Conservation (phyloP, 2,113 vertebrate genomes). For the Heliornis fulica region DNA sequence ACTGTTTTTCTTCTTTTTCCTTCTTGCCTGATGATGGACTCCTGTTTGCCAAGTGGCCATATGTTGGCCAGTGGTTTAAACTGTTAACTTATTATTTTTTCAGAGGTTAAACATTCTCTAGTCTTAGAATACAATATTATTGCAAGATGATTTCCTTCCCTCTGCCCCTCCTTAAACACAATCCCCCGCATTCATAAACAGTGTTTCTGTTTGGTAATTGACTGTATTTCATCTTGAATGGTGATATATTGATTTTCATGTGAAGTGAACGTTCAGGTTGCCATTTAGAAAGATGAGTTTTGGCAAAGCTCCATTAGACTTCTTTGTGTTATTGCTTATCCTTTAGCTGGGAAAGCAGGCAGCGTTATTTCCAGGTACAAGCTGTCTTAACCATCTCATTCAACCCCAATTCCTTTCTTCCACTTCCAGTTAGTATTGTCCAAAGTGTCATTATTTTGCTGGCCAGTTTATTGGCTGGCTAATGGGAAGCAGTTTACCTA, state of each 20-base stretch:
- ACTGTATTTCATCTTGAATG: not conserved
- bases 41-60: not conserved
- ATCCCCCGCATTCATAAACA: fast-evolving
- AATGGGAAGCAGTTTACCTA: not conserved
- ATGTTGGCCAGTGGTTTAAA: not conserved
- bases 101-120: not conserved
- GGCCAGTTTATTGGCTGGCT: fast-evolving
- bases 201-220: not conserved
- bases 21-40: not conserved
- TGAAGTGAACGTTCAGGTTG: not conserved
- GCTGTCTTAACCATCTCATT: not conserved
- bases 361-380: not conserved
- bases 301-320: not conserved
- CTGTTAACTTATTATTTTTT: not conserved
- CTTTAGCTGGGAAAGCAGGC: not conserved
- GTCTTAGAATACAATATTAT: not conserved
- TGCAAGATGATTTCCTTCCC: not conserved
- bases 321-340: not conserved
- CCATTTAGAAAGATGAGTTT: constrained; percentile 17
- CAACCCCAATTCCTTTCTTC: not conserved
- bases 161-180: not conserved
- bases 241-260: not conserved
- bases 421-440: not conserved
- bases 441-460: not conserved
- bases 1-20: not conserved